Evolutionary conservation across 2,888 invertebrate species (phyloP), one percentile per base, ranked within the genome.

Genomic region (Oligia strigilis): DNA sequence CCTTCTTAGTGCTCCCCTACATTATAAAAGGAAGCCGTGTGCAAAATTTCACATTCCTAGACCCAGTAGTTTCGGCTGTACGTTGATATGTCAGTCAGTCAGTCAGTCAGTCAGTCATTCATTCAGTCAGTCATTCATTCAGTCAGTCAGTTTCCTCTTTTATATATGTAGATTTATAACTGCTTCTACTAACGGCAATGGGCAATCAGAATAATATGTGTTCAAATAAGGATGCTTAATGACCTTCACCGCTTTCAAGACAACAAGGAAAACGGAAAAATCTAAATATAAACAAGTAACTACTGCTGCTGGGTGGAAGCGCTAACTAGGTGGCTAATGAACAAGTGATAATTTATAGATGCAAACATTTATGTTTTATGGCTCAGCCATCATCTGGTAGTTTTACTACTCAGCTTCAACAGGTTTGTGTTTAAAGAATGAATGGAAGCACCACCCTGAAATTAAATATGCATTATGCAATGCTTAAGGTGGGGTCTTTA

Each of bases 211-310:
- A 46, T 72, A 62, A 43, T 66, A 65, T 60, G 14, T 36, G 71
- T 52, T 43, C 62, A 43, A 58, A 40, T 62, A 71, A 65, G 70
- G 70, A 83, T 66, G 60, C 71, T 65, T 60, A 65, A 55, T 75
- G 58, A 40, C 71, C 74, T 67, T 72, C 36, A 49, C 49, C 62
- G 75, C 66, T 76, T 75, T 83, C 49, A 78, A 74, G 65, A 69
- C 75, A 77, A 85, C 75, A 75, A 86, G 85, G 85, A 85, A 87
- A 87, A 86, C 72, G 74, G 85, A 77, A 60, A 78, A 75, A 66
- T 77, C 74, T 77, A 75, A 79, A 79, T 75, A 81, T 85, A 85
- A 65, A 73, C 64, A 73, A 67, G 78, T 62, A 49, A 11, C 60
- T 72, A 62, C 67, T 13, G 17, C 52, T 65, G 58, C 40, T 72